Conservation (phyloP, 1,140 invertebrate species). For the Brachionus angularis region DNA sequence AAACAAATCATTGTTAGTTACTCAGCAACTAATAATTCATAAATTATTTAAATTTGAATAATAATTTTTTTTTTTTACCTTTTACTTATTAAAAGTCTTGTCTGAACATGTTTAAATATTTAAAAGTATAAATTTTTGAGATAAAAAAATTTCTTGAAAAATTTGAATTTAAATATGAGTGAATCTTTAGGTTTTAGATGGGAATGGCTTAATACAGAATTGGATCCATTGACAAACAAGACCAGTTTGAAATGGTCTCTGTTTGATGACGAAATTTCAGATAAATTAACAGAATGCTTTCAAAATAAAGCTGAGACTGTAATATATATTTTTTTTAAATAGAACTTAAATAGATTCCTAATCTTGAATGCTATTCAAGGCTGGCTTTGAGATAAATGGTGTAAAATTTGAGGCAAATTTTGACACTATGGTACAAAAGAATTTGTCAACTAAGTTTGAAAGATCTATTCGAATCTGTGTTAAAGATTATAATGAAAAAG, state of each 20-base stretch:
- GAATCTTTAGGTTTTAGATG: neutral
- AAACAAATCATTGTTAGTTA: too few species aligned
- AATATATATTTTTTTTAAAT: neutral
- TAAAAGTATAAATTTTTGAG: neutral
- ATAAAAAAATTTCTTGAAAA: too few species aligned
- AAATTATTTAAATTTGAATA: too few species aligned
- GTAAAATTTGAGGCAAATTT: neutral
- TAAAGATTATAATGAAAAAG: neutral
- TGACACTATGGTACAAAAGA: constrained; percentile 1
- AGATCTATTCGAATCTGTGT: constrained; percentile 9
- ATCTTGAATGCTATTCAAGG: neutral
- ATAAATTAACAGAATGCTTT: neutral
- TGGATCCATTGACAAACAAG: neutral
- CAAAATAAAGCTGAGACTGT: neutral
- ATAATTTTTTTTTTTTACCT: neutral
- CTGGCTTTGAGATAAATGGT: constrained; percentile 17
- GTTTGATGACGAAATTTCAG: neutral
- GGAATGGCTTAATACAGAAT: constrained; percentile 9
- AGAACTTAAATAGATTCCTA: neutral
- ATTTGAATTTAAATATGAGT: too few species aligned
- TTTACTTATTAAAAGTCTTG: constrained; percentile 5
- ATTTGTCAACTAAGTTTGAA: neutral
- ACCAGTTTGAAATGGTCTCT: neutral
- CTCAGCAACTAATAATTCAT: too few species aligned
- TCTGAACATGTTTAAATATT: neutral